These are phyloP conservation scores for Tragulus kanchil DNA, from an alignment of 2,113 vertebrate genomes.

Conservation along the genomic window DNA sequence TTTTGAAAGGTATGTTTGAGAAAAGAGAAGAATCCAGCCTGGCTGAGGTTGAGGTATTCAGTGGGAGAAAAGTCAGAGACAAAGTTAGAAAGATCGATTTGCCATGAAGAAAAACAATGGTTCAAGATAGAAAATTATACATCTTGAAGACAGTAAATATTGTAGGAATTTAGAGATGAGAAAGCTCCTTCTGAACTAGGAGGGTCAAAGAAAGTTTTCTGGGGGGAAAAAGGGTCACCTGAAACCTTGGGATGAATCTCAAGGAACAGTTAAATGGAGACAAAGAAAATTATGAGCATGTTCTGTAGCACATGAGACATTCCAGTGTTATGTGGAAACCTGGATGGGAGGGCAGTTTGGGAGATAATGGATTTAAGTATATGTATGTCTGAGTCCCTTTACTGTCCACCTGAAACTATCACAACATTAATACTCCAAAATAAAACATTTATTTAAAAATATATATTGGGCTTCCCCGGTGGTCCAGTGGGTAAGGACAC, in stretches of 20 bases:
- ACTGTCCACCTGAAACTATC: background rate
- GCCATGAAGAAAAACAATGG: background rate
- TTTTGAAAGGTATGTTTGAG: constrained; percentile 39
- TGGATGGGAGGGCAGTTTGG: background rate
- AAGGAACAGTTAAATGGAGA: background rate
- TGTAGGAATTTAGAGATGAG: background rate
- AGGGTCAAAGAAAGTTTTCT: background rate
- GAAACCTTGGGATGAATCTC: background rate
- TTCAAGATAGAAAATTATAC: constrained; percentile 14
- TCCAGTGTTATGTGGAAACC: background rate
- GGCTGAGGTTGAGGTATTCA: background rate
- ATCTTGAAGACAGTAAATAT: background rate
- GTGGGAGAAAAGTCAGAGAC: constrained; percentile 41
- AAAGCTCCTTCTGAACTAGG: constrained; percentile 7
- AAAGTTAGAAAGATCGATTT: constrained; percentile 21
- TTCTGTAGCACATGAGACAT: background rate
- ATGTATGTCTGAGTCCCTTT: background rate
- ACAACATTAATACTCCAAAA: background rate
- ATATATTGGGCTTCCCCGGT: too few species aligned
- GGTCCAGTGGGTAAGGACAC: too few species aligned
- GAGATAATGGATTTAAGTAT: background rate
- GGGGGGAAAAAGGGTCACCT: background rate
- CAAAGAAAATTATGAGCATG: background rate
- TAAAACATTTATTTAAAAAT: background rate
- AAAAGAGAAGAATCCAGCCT: background rate